These are phyloP conservation scores for Paraescarpia echinospica DNA, from an alignment of 1,140 invertebrate species.

Conservation along the genomic window DNA sequence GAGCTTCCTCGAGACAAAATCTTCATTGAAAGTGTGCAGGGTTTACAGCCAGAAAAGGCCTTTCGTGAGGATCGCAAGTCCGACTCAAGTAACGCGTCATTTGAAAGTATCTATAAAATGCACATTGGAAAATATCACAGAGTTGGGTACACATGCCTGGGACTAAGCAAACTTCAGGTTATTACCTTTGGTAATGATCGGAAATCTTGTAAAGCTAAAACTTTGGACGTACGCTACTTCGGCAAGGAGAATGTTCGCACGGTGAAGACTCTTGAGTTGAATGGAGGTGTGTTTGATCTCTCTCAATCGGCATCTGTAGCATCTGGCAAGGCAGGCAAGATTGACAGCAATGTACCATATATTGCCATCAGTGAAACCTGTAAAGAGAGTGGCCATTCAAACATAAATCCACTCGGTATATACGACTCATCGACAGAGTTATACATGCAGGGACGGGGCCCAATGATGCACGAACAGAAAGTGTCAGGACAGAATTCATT, in stretches of 20 bases:
- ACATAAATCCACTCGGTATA: conserved; percentile 11
- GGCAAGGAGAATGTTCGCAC: background rate
- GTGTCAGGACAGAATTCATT: conserved; percentile 26
- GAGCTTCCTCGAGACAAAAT: conserved; percentile 32
- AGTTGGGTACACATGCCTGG: conserved; percentile 11
- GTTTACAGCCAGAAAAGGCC: conserved; percentile 46
- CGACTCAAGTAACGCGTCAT: conserved; percentile 50
- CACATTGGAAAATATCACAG: conserved; percentile 49
- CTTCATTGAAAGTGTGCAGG: conserved; percentile 49
- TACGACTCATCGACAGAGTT: conserved; percentile 37
- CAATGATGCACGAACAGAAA: conserved; percentile 26
- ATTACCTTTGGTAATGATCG: background rate
- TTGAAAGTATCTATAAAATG: conserved; percentile 51
- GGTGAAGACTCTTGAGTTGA: conserved; percentile 9
- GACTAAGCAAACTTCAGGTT: background rate
- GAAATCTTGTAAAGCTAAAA: background rate
- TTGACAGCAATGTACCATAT: conserved; percentile 20
- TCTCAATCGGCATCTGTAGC: conserved; percentile 24
- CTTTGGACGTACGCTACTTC: conserved; percentile 20
- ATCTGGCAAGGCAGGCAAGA: conserved; percentile 9
- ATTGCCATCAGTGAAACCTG: conserved; percentile 17
- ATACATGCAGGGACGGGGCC: conserved; percentile 40
- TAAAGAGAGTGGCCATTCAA: background rate
- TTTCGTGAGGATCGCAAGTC: conserved; percentile 50
- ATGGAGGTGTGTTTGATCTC: conserved; percentile 25